phyloP scores from a whole-genome alignment of 2,113 vertebrate genomes.

The Myotis brandtii region DNA sequence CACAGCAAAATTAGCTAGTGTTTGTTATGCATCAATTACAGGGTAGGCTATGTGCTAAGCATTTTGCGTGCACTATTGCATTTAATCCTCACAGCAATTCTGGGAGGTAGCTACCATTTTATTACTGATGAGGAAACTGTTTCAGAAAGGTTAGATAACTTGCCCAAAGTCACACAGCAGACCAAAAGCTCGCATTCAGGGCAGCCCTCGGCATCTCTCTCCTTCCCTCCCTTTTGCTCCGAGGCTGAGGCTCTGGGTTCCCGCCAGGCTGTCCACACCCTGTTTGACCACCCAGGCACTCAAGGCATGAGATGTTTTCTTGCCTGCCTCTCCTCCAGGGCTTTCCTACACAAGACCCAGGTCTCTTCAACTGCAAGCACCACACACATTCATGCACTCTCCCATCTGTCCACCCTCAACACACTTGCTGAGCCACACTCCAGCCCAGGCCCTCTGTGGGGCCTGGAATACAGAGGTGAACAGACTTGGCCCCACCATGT shows the following conservation, averaged over 20 bases:
- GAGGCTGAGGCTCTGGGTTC: neutral
- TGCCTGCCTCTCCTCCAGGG: neutral
- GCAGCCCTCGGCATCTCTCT: neutral
- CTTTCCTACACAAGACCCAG: neutral
- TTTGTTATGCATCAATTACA: neutral
- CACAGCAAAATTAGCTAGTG: neutral
- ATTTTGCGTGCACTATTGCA: neutral
- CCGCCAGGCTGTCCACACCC: neutral
- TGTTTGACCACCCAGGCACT: neutral
- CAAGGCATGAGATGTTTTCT: neutral
- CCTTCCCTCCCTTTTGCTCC: neutral
- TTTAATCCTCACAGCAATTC: neutral
- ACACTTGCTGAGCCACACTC: neutral
- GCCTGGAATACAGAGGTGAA: neutral
- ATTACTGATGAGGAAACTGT: neutral
- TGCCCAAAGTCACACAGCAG: neutral
- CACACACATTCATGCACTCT: no score
- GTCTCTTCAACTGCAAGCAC: neutral
- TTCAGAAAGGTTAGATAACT: conserved; percentile 25
- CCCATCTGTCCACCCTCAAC: neutral
- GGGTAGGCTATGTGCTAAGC: neutral
- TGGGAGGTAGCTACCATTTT: neutral
- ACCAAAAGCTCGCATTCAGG: neutral
- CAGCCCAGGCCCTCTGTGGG: neutral
- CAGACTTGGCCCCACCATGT: neutral